Evolutionary conservation across 2,888 invertebrate genomes (phyloP).

Genomic region (Diabrotica balteata): DNA sequence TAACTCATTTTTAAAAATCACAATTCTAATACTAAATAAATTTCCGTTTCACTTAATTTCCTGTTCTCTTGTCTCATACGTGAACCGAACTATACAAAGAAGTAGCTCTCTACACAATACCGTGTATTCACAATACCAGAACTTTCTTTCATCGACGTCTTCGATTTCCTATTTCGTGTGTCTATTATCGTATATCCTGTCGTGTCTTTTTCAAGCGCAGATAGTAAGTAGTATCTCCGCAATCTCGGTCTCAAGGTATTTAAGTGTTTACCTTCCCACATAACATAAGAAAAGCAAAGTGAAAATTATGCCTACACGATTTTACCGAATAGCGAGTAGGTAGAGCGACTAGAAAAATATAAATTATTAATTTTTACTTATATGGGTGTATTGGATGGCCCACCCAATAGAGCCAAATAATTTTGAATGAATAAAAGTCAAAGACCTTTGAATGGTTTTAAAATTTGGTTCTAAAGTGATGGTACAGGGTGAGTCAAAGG

Average conservation of each 20-base stretch:
- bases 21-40: too few species aligned
- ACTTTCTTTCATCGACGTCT: slow-evolving; percentile 14
- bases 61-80: neutral
- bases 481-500: too few species aligned
- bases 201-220: slow-evolving; percentile 12
- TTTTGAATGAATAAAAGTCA: too few species aligned
- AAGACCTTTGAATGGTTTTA: too few species aligned
- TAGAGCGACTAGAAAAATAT: too few species aligned
- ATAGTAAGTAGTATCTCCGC: neutral
- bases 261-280: slow-evolving; percentile 10
- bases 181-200: slow-evolving; percentile 21
- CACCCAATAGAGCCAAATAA: too few species aligned
- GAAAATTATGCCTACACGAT: slow-evolving; percentile 5
- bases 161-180: slow-evolving; percentile 19
- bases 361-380: too few species aligned
- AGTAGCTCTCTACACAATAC: slow-evolving; percentile 3
- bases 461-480: too few species aligned
- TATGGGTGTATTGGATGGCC: too few species aligned
- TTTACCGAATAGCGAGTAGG: neutral
- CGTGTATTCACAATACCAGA: slow-evolving; percentile 2
- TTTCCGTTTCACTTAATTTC: neutral
- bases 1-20: too few species aligned
- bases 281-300: slow-evolving; percentile 1
- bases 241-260: neutral
- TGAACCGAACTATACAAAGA: slow-evolving; percentile 2